Conservation (phyloP, 2,888 invertebrate species). For the Hymenopus coronatus region DNA sequence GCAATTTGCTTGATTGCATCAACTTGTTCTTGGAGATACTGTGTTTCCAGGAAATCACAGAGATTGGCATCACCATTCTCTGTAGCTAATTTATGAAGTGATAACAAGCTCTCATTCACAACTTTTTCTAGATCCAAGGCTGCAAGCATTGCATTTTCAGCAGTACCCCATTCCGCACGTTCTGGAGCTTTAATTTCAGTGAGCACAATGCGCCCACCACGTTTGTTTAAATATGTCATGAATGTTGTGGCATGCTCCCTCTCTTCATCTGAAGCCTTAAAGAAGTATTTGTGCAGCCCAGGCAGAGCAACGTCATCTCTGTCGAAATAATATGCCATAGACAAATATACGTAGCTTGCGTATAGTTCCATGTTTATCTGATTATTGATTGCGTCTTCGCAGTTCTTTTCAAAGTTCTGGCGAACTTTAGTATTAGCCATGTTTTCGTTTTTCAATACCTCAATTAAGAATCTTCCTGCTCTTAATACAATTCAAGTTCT, state of each 20-base stretch:
- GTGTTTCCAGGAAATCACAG: constrained; percentile 68
- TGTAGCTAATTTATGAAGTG: constrained; percentile 62
- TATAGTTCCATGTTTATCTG: constrained; percentile 73
- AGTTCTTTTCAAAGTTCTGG: constrained; percentile 64
- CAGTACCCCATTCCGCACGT: constrained; percentile 64
- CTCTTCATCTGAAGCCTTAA: constrained; percentile 73
- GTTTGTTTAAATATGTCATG: constrained; percentile 69
- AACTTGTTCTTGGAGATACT: constrained; percentile 69
- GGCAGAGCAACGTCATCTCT: constrained; percentile 75
- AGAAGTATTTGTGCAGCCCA: constrained; percentile 69
- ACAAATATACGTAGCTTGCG: constrained; percentile 70
- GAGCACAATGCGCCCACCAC: constrained; percentile 72
- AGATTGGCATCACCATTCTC: constrained; percentile 68
- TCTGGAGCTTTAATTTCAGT: constrained; percentile 61
- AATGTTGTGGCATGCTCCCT: constrained; percentile 74
- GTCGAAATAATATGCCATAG: constrained; percentile 77
- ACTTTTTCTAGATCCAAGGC: constrained; percentile 73
- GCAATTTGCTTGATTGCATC: constrained; percentile 66
- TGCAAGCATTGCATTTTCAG: constrained; percentile 67
- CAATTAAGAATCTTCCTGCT: no score
- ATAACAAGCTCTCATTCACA: constrained; percentile 72
- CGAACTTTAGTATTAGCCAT: constrained; percentile 46
- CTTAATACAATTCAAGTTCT: no score
- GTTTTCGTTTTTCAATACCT: not conserved
- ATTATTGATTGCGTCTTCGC: constrained; percentile 64